Base-by-base conservation (phyloP, 2,797 vertebrate species). In the Sebastes nivosus region DNA sequence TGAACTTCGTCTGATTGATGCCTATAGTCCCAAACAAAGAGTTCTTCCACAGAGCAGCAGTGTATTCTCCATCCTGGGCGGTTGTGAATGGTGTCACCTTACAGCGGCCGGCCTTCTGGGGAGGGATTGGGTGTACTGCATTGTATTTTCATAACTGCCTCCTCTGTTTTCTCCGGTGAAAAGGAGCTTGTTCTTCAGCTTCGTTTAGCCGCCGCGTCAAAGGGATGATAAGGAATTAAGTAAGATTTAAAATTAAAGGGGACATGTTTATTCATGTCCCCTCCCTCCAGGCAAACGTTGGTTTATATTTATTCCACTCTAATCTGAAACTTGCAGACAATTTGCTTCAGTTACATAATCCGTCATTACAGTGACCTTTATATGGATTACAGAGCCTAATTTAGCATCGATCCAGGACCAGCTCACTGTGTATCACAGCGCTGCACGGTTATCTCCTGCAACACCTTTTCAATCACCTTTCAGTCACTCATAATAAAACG, bases 11-110 rank as follows among this genome's bases (percentile, higher is more conserved):
- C 24, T 64, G 75, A 65, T 20, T 16, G 67, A 46, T 42, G 3
- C 32, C 29, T 1, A 61, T 42, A 34, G 55, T 67, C 54, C 54
- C 64, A 32, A 16, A 69, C 54, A 71, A 60, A 65, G 64, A 20
- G n/a, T 38, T n/a, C 14, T 1, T 59, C 27, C 3, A 67, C 42
- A 32, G n/a, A 36, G 61, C 57, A 75, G 55, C 10, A 54, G 12
- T 25, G 32, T 13, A 13, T 59, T 77, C 11, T 66, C 67, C 29
- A n/a, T 27, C 27, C 54, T 20, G 20, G 16, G 24, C 27, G 13
- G 25, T 42, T 63, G 54, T 38, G 30, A 16, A 70, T 20, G 57
- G 69, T 71, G 46, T 86, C 72, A 34, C 24, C 52, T 88, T 69
- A 52, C 83, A 81, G 70, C 65, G 14, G 14, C 1, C 32, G 0